phyloP scores from a whole-genome alignment of 2,888 invertebrate species.

The Hypercompe scribonia region DNA sequence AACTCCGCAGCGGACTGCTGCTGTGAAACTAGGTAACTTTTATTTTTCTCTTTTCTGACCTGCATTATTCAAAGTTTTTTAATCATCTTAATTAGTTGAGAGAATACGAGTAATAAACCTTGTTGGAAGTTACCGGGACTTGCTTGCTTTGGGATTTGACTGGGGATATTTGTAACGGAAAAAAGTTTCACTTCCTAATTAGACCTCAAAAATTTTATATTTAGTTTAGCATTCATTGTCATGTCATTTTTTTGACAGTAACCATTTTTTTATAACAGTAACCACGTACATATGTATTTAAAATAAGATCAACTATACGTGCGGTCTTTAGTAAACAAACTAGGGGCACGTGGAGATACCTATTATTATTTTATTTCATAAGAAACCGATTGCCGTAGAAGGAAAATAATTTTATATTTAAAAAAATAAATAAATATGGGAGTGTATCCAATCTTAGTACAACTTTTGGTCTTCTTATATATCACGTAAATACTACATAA shows the following conservation, averaged over 20 bases:
- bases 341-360: neutral
- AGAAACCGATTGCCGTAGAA: neutral
- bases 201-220: neutral
- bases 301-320: neutral
- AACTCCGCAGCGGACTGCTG: constrained; percentile 13
- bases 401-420: too few species aligned
- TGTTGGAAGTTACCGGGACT: constrained; percentile 16
- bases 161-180: neutral
- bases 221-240: neutral
- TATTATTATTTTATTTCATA: neutral
- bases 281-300: too few species aligned
- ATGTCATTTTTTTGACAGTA: neutral
- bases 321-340: neutral
- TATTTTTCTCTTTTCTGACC: constrained; percentile 19
- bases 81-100: constrained; percentile 24
- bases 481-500: too few species aligned
- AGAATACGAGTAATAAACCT: constrained; percentile 21
- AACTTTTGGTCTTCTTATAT: neutral
- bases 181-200: neutral
- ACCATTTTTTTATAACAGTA: neutral
- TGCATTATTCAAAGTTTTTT: constrained; percentile 24
- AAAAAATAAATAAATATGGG: neutral
- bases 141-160: constrained; percentile 2
- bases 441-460: neutral
- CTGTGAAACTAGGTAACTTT: constrained; percentile 7